Conservation (phyloP, 30 jellyfish, hydroid and myxozoan species). For the Nemopilema nomurai region DNA sequence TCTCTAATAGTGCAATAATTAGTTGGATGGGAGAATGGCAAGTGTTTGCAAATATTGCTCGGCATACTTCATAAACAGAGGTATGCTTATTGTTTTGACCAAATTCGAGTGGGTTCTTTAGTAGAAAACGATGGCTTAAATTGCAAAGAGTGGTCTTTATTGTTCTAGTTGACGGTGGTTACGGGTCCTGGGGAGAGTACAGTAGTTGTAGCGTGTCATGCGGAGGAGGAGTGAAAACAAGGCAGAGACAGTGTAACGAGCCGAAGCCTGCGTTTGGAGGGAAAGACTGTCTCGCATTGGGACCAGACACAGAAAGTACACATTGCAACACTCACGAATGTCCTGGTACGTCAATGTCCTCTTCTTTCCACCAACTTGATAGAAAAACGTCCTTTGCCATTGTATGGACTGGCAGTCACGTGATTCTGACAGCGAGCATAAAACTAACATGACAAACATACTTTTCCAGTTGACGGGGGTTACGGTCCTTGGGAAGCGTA, state of each 20-base stretch:
- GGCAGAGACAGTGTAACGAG: slow-evolving; percentile 14
- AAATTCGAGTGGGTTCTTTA: too few relatives aligned
- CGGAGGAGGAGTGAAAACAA: slow-evolving; percentile 15
- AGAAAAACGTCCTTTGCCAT: too few relatives aligned
- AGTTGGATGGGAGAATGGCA: too few relatives aligned
- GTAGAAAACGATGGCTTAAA: too few relatives aligned
- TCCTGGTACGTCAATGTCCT: not conserved
- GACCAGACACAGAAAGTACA: not conserved
- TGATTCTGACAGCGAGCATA: not conserved
- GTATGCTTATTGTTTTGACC: too few relatives aligned
- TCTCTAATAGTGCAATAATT: too few relatives aligned
- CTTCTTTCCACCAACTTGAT: too few relatives aligned
- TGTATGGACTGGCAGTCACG: too few relatives aligned
- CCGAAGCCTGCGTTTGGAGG: slow-evolving; percentile 29
- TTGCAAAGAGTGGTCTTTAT: too few relatives aligned
- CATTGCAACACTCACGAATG: not conserved
- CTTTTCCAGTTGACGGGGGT: slow-evolving; percentile 24
- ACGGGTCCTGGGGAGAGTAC: slow-evolving; percentile 11
- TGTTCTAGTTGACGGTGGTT: slow-evolving; percentile 32
- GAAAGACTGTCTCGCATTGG: not conserved
- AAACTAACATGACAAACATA: not conserved
- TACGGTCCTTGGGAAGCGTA: slow-evolving; percentile 2
- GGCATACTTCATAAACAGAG: too few relatives aligned
- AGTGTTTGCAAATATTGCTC: too few relatives aligned
- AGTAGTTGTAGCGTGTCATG: slow-evolving; percentile 10